Percentiles rank a stretch among this genome's conserved stretches.
Evolutionary conservation across 30 jellyfish, hydroid and myxozoan genomes (phyloP).

Genomic region (Euphysa ruthae): DNA sequence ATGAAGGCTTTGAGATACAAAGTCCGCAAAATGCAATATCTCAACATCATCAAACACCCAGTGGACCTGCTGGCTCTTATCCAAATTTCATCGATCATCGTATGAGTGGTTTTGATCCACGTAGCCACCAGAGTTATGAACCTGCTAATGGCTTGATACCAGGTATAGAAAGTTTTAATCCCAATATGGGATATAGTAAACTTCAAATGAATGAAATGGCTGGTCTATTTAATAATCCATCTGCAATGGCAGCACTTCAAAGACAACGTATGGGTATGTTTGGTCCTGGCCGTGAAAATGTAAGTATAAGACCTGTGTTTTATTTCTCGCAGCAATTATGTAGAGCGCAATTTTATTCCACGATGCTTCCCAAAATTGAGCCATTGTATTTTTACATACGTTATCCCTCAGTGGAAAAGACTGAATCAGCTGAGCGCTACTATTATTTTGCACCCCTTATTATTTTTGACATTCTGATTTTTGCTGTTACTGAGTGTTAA

Average conservation of each 20-base stretch:
- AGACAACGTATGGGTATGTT: constrained; percentile 40
- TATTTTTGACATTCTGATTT: too few relatives aligned
- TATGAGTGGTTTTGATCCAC: constrained; percentile 28
- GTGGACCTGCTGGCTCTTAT: not conserved
- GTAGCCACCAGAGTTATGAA: constrained; percentile 14
- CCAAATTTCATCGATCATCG: constrained; percentile 21
- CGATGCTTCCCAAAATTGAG: too few relatives aligned
- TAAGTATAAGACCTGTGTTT: constrained; percentile 17
- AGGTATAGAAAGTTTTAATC: constrained; percentile 20
- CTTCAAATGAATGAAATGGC: constrained; percentile 38
- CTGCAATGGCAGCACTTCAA: constrained; percentile 33
- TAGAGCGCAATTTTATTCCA: too few relatives aligned
- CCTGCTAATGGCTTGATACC: constrained; percentile 30
- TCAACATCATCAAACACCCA: not conserved
- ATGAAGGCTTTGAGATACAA: constrained; percentile 17
- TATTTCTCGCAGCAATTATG: too few relatives aligned
- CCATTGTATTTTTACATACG: too few relatives aligned
- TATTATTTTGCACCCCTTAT: too few relatives aligned
- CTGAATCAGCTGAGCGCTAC: too few relatives aligned
- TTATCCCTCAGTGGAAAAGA: too few relatives aligned
- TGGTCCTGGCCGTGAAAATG: constrained; percentile 31
- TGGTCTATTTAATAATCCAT: constrained; percentile 30
- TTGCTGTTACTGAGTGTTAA: too few relatives aligned
- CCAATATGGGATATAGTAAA: constrained; percentile 13
- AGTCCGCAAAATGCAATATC: constrained; percentile 2